Evolutionary conservation across 2,888 invertebrate genomes (phyloP).

Genomic region (Drosophila sordidula): DNA sequence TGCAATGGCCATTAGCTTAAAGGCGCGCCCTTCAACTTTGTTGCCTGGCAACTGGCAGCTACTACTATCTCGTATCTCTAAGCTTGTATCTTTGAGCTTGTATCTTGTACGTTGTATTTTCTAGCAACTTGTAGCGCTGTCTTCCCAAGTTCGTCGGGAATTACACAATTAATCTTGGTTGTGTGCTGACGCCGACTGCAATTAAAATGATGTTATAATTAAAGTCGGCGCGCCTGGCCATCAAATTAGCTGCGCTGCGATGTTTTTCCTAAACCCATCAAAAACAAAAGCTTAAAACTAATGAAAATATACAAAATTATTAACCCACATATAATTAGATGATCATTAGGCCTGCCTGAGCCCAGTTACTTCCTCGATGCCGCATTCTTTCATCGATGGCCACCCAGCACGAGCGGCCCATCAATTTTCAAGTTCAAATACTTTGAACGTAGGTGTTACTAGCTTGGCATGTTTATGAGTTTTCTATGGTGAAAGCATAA

Average conservation of each 20-base stretch:
- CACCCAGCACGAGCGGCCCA: slow-evolving; percentile 50
- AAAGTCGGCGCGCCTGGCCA: slow-evolving; percentile 54
- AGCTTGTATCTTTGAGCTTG: slow-evolving; percentile 1
- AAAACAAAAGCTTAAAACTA: slow-evolving; percentile 40
- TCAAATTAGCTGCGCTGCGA: slow-evolving; percentile 55
- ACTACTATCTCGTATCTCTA: not conserved
- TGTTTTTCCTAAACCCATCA: slow-evolving; percentile 54
- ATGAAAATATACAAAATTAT: slow-evolving; percentile 57
- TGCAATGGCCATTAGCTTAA: slow-evolving; percentile 28
- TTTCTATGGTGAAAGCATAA: slow-evolving; percentile 44
- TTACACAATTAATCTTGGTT: slow-evolving; percentile 71
- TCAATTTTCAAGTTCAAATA: slow-evolving; percentile 56
- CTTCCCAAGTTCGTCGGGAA: slow-evolving; percentile 35
- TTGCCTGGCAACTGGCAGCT: slow-evolving; percentile 5
- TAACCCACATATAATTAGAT: slow-evolving; percentile 73
- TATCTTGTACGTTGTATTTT: slow-evolving; percentile 17
- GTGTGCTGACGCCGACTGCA: slow-evolving; percentile 54
- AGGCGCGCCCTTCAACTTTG: slow-evolving; percentile 37
- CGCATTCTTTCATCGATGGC: slow-evolving; percentile 33
- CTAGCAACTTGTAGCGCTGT: not conserved
- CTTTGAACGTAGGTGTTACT: slow-evolving; percentile 48
- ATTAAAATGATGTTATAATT: slow-evolving; percentile 79
- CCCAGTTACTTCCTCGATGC: slow-evolving; percentile 33
- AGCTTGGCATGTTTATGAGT: slow-evolving; percentile 23
- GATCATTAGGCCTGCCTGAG: slow-evolving; percentile 56